Evolutionary conservation across 2,113 vertebrate species (phyloP).

Genomic region (Serilophus lunatus): DNA sequence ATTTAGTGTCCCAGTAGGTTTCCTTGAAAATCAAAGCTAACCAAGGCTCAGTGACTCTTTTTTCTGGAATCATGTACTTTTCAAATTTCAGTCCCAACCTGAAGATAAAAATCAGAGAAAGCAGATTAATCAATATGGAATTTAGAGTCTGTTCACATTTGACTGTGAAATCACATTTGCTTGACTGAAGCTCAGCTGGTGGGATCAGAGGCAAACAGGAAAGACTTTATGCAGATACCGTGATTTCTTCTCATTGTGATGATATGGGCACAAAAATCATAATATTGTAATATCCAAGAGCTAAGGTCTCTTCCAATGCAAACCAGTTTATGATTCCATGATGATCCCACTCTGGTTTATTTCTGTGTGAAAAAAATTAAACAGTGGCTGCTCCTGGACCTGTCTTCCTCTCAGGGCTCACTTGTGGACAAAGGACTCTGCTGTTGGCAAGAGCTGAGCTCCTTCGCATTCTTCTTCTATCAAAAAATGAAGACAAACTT

Average conservation of each 20-base stretch:
- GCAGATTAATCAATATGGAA: neutral
- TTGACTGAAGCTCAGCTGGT: neutral
- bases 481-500: neutral
- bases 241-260: neutral
- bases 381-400: neutral
- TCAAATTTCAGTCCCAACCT: neutral
- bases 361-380: neutral
- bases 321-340: neutral
- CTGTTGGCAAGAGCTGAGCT: neutral
- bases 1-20: neutral
- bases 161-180: neutral
- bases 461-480: neutral
- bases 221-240: neutral
- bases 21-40: neutral
- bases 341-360: neutral
- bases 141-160: neutral
- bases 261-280: neutral
- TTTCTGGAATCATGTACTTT: neutral
- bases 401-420: neutral
- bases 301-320: neutral
- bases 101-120: neutral
- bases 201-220: neutral
- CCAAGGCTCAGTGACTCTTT: neutral
- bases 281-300: neutral
- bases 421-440: neutral